phyloP scores from a whole-genome alignment of 1,140 invertebrate species.

The Anastrepha obliqua region DNA sequence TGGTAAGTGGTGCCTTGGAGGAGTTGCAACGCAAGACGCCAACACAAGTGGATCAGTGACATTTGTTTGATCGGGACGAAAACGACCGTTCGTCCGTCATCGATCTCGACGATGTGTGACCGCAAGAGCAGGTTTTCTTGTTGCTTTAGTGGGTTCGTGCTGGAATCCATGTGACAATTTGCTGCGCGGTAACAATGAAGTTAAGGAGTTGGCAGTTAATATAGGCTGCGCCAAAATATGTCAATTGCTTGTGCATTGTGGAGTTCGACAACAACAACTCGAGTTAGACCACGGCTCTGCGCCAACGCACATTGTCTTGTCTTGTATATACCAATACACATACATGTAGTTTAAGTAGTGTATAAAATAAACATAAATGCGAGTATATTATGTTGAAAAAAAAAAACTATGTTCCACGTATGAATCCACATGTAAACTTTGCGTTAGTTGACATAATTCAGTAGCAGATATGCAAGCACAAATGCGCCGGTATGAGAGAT shows the following conservation, averaged over 20 bases:
- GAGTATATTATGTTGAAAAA: neutral
- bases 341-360: constrained; percentile 16
- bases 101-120: constrained; percentile 73
- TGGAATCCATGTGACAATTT: neutral
- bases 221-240: constrained; percentile 24
- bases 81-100: constrained; percentile 71
- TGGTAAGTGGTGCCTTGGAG: constrained; percentile 54
- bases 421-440: neutral
- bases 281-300: neutral
- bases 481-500: neutral
- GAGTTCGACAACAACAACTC: neutral
- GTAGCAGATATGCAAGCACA: neutral
- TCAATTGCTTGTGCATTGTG: constrained; percentile 7
- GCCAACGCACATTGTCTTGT: constrained; percentile 27
- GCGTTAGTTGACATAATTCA: neutral
- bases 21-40: constrained; percentile 56
- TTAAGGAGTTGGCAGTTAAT: neutral
- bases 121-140: constrained; percentile 57
- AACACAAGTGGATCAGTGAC: constrained; percentile 68
- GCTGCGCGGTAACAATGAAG: neutral
- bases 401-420: neutral
- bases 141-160: constrained; percentile 36
- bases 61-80: constrained; percentile 71
- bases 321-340: constrained; percentile 3
- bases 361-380: constrained; percentile 2